phyloP scores from a whole-genome alignment of 1,140 invertebrate genomes.

The Ceratina australensis region DNA sequence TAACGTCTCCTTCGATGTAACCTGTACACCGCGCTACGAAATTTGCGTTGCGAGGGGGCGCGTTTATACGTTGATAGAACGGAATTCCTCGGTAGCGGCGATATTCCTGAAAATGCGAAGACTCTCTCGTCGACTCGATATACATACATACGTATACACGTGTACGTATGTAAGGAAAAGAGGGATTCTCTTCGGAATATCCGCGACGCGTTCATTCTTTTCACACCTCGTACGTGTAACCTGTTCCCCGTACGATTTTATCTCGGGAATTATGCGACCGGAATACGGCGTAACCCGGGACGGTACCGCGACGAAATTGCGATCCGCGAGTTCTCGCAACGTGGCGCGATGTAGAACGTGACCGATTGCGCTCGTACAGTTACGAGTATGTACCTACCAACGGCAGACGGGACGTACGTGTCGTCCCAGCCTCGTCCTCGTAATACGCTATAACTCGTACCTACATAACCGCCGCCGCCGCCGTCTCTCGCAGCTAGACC shows the following conservation, averaged over 20 bases:
- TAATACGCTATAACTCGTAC: slow-evolving; percentile 43
- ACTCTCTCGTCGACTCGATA: background rate
- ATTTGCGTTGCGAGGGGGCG: slow-evolving; percentile 31
- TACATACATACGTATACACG: background rate
- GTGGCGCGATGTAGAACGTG: slow-evolving; percentile 25
- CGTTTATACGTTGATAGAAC: background rate
- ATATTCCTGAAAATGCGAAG: background rate
- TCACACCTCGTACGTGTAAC: too few species aligned
- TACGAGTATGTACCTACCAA: background rate
- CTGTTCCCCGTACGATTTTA: background rate
- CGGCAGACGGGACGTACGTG: slow-evolving; percentile 35
- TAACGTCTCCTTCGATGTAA: slow-evolving; percentile 52
- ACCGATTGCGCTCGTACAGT: slow-evolving; percentile 32
- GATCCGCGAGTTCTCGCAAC: slow-evolving; percentile 32
- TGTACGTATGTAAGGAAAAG: too few species aligned
- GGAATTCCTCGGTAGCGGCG: background rate
- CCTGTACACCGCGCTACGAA: background rate
- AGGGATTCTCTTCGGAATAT: too few species aligned
- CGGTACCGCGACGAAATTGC: background rate
- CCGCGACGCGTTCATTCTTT: too few species aligned
- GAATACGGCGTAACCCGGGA: background rate
- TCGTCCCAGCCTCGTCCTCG: slow-evolving; percentile 47
- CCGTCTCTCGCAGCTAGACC: background rate
- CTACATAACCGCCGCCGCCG: slow-evolving; percentile 12
- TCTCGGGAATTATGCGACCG: background rate